Conservation (phyloP, 2,888 invertebrate genomes). For the Drosophila kanekoi region DNA sequence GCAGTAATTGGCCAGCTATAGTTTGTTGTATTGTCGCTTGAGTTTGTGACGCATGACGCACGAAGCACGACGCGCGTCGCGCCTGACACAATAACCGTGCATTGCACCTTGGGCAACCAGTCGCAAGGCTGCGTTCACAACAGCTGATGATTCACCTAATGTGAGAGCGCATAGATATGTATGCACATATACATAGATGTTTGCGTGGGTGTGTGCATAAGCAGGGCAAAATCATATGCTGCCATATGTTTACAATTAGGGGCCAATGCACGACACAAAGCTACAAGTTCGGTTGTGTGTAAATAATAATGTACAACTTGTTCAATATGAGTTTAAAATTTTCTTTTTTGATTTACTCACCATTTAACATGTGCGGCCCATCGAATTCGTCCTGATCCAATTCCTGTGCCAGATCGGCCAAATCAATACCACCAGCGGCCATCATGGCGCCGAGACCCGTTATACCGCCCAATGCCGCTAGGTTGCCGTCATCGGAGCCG, state of each 20-base stretch:
- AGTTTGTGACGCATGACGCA: slow-evolving; percentile 46
- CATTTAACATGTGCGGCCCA: slow-evolving; percentile 88
- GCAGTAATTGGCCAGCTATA: slow-evolving; percentile 43
- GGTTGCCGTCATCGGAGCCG: slow-evolving; percentile 93
- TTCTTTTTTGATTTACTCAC: slow-evolving; percentile 79
- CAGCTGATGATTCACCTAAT: slow-evolving; percentile 55
- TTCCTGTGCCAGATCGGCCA: slow-evolving; percentile 88
- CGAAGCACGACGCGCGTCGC: slow-evolving; percentile 42
- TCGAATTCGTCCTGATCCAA: slow-evolving; percentile 90
- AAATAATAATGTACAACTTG: not conserved
- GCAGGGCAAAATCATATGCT: slow-evolving; percentile 8
- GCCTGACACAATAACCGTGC: slow-evolving; percentile 42
- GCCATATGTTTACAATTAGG: slow-evolving; percentile 13
- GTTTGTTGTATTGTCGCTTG: slow-evolving; percentile 11
- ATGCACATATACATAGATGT: not conserved
- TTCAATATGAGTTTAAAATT: not conserved
- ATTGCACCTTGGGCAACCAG: slow-evolving; percentile 50
- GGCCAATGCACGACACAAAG: slow-evolving; percentile 1
- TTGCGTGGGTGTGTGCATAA: not conserved
- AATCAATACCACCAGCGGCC: slow-evolving; percentile 86
- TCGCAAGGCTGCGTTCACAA: slow-evolving; percentile 27
- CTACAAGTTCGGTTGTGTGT: slow-evolving; percentile 7
- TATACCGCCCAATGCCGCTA: slow-evolving; percentile 80
- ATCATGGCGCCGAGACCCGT: slow-evolving; percentile 85
- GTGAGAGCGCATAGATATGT: slow-evolving; percentile 1